phyloP scores from a whole-genome alignment of 2,888 invertebrate species.

The Spilarctia lutea region DNA sequence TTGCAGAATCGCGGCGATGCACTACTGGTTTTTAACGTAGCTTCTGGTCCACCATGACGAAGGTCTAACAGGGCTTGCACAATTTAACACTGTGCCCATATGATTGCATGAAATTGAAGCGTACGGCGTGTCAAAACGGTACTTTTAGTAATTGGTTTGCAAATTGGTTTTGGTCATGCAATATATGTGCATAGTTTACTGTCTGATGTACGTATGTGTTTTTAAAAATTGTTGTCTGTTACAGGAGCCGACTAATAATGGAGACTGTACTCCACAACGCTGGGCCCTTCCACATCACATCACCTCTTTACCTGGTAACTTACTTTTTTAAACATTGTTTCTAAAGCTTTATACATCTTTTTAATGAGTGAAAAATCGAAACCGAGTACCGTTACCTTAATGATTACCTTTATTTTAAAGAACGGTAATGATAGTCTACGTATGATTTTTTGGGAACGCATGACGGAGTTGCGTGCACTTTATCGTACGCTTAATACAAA shows the following conservation, averaged over 20 bases:
- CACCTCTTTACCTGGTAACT: constrained; percentile 87
- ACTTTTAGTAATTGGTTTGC: background rate
- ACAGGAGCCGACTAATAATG: constrained; percentile 70
- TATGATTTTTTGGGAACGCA: background rate
- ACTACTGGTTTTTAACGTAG: constrained; percentile 36
- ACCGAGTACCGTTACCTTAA: background rate
- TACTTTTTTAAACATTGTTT: constrained; percentile 7
- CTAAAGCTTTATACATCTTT: background rate
- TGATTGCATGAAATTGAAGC: constrained; percentile 18
- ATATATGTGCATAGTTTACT: constrained; percentile 27
- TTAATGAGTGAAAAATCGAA: background rate
- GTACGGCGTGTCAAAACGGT: background rate
- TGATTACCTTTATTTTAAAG: no score
- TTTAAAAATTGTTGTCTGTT: constrained; percentile 48
- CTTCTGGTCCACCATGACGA: constrained; percentile 20
- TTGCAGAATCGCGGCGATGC: constrained; percentile 41
- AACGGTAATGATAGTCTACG: no score
- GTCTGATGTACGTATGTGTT: background rate
- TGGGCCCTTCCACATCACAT: constrained; percentile 87
- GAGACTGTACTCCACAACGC: constrained; percentile 79
- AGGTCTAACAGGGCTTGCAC: constrained; percentile 42
- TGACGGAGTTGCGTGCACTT: background rate
- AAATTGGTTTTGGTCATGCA: constrained; percentile 11
- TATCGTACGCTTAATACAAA: no score
- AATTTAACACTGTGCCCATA: constrained; percentile 28